Percentiles rank a stretch among this genome's conserved stretches.
Evolutionary conservation across 2,797 vertebrate genomes (phyloP).

Genomic region (Myioborus miniatus): DNA sequence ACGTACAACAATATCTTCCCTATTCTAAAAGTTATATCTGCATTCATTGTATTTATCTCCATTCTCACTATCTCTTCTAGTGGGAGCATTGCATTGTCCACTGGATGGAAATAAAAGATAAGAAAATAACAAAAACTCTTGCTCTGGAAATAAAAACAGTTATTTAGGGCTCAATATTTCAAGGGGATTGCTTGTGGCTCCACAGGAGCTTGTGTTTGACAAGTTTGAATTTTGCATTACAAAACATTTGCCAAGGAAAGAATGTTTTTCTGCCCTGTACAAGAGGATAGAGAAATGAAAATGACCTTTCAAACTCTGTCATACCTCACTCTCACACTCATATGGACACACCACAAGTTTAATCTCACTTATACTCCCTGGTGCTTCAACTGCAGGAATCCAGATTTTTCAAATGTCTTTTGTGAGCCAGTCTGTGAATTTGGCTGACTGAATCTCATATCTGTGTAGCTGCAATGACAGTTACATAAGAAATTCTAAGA

Average conservation of each 20-base stretch:
- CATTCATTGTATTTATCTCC: not conserved
- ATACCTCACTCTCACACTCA: not conserved
- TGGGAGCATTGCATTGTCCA: not conserved
- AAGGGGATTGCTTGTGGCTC: not conserved
- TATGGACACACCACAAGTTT: not conserved
- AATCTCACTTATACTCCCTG: not conserved
- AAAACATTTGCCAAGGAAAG: not conserved
- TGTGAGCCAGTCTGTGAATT: not conserved
- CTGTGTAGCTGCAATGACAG: not conserved
- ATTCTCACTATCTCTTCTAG: not conserved
- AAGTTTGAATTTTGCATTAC: not conserved
- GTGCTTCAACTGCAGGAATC: not conserved
- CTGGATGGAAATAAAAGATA: conserved; percentile 32
- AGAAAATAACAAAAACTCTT: conserved; percentile 38
- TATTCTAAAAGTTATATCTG: not conserved
- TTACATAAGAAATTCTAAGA: not conserved
- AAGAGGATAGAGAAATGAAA: not conserved
- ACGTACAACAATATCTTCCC: not conserved
- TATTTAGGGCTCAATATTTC: conserved; percentile 37
- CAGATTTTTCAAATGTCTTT: not conserved
- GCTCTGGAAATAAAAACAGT: not conserved
- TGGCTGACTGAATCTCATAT: not conserved
- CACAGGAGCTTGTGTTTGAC: not conserved
- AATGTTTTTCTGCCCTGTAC: not conserved
- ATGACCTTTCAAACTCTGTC: not conserved